Base-by-base conservation (phyloP, 2,113 vertebrate species). In the Tupaia tana region DNA sequence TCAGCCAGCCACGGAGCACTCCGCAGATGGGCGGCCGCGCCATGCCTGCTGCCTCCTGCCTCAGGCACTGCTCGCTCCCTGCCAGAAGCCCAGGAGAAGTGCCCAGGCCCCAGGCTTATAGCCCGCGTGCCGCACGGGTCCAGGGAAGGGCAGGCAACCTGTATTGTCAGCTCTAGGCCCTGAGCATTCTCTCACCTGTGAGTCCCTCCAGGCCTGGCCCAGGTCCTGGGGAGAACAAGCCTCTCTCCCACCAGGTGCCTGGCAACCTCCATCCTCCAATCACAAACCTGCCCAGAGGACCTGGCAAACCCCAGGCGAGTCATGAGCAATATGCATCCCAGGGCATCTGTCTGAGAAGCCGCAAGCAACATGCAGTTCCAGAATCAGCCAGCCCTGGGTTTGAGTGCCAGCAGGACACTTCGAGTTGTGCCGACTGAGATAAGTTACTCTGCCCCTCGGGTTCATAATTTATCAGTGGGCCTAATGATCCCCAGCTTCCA, bases 21-120 rank as follows among this genome's bases (percentile, higher is more conserved):
- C 95, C 59, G 43, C 96, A 98, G 95, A 96, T 97, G 95, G 96
- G 95, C 97, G 96, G 95, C 95, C 79, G 80, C 81, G 27, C 81
- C 77, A 82, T 86, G 58, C 89, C 89, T 97, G 74, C 20, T 97
- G 95, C 91, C 90, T 63, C 90, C 94, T 97, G 78, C 27, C 93
- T 97, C 94, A 70, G 67, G 67, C 93, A 96, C 94, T 98, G 95
- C 96, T 96, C 82, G 5, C 79, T 97, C 96, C 89, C 95, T 97
- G 96, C 93, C 97, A 84, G 83, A 61, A 96, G 75, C 91, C 78
- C 92, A 67, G 56, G 43, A 78, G 82, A 93, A 86, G 71, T 92
- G 83, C 95, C 96, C 96, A 95, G 71, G 91, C 27, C 89, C n/a
- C 43, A 70, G 43, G 75, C 91, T 83, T 14, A 25, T 19, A 71